Evolutionary conservation across 1,140 invertebrate species (phyloP).

Genomic region (Anthonomus grandis): DNA sequence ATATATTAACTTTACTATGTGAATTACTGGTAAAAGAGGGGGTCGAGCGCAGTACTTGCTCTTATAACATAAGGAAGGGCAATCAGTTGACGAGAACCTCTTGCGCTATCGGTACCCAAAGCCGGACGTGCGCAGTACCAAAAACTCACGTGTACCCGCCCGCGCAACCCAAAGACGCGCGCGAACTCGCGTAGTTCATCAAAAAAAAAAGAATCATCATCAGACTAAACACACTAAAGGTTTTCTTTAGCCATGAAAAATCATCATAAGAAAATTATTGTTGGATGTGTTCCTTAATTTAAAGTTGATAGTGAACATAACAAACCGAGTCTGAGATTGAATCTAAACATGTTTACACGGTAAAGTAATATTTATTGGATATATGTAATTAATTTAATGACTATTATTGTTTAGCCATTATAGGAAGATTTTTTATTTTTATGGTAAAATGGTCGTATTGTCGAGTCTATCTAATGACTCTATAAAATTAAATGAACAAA

Average conservation of each 20-base stretch:
- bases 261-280: neutral
- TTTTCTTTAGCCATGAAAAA: neutral
- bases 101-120: constrained; percentile 28
- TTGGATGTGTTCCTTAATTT: constrained; percentile 3
- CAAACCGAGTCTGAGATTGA: constrained; percentile 7
- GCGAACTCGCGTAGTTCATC: neutral
- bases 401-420: too few relatives aligned
- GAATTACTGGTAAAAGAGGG: constrained; percentile 11
- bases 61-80: constrained; percentile 26
- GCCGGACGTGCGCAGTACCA: constrained; percentile 20
- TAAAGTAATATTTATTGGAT: constrained; percentile 4
- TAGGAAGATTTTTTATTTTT: too few relatives aligned
- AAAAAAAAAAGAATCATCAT: neutral
- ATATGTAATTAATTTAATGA: too few relatives aligned
- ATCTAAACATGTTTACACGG: constrained; percentile 31
- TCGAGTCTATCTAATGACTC: too few relatives aligned
- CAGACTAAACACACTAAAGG: neutral
- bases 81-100: constrained; percentile 28
- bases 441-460: too few relatives aligned
- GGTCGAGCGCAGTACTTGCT: constrained; percentile 19
- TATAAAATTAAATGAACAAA: too few relatives aligned
- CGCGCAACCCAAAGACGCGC: constrained; percentile 18
- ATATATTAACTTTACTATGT: constrained; percentile 2
- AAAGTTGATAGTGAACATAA: neutral
- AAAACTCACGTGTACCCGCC: constrained; percentile 23